phyloP scores from a whole-genome alignment of 2,888 invertebrate genomes.

The Melanchra persicariae region DNA sequence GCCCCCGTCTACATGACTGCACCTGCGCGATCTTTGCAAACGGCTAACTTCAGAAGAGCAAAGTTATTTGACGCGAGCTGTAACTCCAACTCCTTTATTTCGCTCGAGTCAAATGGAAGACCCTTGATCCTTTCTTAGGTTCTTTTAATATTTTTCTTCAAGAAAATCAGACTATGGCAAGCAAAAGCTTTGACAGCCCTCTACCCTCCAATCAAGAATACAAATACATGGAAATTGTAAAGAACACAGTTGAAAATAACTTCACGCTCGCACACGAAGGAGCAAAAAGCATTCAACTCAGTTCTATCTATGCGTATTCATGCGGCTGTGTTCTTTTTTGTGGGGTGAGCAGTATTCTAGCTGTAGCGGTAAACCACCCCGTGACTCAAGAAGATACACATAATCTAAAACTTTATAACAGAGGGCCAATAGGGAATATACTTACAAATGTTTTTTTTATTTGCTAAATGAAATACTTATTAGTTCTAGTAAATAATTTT shows the following conservation, averaged over 20 bases:
- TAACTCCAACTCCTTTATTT: too few relatives aligned
- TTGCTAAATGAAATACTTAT: too few relatives aligned
- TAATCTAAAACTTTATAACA: too few relatives aligned
- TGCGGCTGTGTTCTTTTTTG: conserved; percentile 32
- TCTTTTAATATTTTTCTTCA: not conserved
- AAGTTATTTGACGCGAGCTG: too few relatives aligned
- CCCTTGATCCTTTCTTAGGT: too few relatives aligned
- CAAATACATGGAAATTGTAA: conserved; percentile 61
- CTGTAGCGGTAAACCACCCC: conserved; percentile 27
- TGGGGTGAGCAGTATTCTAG: conserved; percentile 20
- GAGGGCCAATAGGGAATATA: too few relatives aligned
- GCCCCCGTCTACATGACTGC: too few relatives aligned
- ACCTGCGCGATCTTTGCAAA: too few relatives aligned
- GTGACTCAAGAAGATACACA: not conserved
- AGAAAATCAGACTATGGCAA: not conserved
- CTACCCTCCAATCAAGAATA: conserved; percentile 43
- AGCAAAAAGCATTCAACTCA: conserved; percentile 43
- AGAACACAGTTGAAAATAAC: conserved; percentile 55
- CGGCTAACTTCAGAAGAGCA: too few relatives aligned
- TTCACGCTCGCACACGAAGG: conserved; percentile 40
- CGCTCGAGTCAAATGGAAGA: not conserved
- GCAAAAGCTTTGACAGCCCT: conserved; percentile 39
- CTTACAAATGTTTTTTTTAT: too few relatives aligned
- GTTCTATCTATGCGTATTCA: conserved; percentile 43
- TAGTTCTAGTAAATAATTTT: too few relatives aligned